Evolutionary conservation across 64 coral and sea anemone genomes (phyloP).

Genomic region (Dendrophyllia cribrosa): DNA sequence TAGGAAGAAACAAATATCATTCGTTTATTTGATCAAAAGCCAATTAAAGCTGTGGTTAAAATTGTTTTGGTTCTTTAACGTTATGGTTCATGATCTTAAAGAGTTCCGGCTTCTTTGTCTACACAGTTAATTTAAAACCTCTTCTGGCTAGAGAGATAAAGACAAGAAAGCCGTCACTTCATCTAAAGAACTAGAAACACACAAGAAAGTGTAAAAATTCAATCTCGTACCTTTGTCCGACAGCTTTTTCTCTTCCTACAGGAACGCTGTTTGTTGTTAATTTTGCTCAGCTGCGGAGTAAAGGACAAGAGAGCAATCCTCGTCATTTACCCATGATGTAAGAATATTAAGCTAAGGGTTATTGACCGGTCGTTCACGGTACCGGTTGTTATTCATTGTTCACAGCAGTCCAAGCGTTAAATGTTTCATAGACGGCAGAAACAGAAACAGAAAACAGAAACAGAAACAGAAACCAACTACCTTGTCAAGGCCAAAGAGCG

Average conservation of each 20-base stretch:
- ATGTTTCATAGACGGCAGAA: slow-evolving; percentile 19
- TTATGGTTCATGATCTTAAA: slow-evolving; percentile 46
- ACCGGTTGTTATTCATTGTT: slow-evolving; percentile 35
- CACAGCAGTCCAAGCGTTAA: background rate
- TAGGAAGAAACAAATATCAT: background rate
- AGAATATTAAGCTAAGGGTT: slow-evolving; percentile 19
- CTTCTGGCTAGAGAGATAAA: background rate
- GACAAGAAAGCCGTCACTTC: background rate
- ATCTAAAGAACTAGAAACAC: background rate
- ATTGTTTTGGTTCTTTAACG: slow-evolving; percentile 39
- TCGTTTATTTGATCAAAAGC: background rate
- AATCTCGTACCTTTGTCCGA: background rate
- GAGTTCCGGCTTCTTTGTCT: background rate
- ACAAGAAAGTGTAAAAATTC: background rate
- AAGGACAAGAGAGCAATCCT: background rate
- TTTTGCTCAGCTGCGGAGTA: background rate
- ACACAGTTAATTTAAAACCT: background rate
- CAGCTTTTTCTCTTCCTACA: background rate
- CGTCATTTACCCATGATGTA: slow-evolving; percentile 41
- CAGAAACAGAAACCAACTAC: background rate
- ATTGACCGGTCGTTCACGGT: slow-evolving; percentile 26
- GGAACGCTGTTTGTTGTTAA: slow-evolving; percentile 19
- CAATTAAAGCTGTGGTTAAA: background rate
- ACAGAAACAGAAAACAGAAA: background rate
- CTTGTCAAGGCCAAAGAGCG: background rate